Evolutionary conservation across 2,888 invertebrate species (phyloP).

Genomic region (Auanema sp.): DNA sequence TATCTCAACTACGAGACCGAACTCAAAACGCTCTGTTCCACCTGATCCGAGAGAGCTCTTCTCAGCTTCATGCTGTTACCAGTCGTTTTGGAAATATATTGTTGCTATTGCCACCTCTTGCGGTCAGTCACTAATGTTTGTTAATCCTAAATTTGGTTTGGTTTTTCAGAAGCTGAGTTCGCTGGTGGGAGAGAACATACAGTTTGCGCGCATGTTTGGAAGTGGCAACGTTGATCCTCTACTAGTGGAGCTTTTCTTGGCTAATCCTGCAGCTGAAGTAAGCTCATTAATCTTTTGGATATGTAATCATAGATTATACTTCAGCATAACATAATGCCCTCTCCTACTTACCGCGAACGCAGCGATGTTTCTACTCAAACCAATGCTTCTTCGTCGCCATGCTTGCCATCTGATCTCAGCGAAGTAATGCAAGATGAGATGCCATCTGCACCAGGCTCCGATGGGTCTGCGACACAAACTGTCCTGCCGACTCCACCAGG

Average conservation of each 20-base stretch:
- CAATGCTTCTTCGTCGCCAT: conserved; percentile 12
- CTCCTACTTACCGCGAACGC: conserved; percentile 16
- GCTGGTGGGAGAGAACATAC: conserved; percentile 58
- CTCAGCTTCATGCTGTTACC: conserved; percentile 44
- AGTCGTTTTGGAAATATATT: conserved; percentile 59
- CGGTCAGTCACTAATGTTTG: conserved; percentile 23
- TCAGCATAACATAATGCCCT: conserved; percentile 17
- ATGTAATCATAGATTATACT: neutral
- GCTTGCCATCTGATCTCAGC: conserved; percentile 17
- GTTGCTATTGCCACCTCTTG: conserved; percentile 56
- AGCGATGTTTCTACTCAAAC: conserved; percentile 29
- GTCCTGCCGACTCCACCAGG: conserved; percentile 18
- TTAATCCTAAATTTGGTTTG: neutral
- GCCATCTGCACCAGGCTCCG: conserved; percentile 2
- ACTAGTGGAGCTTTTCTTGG: conserved; percentile 52
- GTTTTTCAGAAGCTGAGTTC: conserved; percentile 51
- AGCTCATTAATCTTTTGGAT: neutral
- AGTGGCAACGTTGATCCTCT: conserved; percentile 52
- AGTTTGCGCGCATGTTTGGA: conserved; percentile 60
- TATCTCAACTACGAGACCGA: conserved; percentile 47
- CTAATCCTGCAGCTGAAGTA: conserved; percentile 31
- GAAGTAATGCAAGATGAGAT: conserved; percentile 12
- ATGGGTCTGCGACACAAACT: conserved; percentile 3
- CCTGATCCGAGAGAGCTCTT: conserved; percentile 46
- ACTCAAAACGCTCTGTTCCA: conserved; percentile 55